Percentiles rank a stretch among this genome's conserved stretches.
Evolutionary conservation across 1,140 invertebrate genomes (phyloP).

Genomic region (Fopius arisanus): DNA sequence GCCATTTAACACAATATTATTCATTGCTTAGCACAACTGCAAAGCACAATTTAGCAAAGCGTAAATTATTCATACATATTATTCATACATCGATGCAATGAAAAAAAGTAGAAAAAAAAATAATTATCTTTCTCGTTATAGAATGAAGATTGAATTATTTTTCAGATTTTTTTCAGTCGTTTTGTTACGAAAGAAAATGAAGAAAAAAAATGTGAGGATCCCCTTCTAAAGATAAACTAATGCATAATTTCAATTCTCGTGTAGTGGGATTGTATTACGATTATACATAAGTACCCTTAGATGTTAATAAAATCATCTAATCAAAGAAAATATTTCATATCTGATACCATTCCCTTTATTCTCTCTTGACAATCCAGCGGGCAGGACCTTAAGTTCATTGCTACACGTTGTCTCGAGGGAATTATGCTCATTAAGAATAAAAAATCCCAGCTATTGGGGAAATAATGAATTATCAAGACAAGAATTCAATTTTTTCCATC

Average conservation of each 20-base stretch:
- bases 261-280: background rate
- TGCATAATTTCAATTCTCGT: background rate
- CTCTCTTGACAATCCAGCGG: conserved; percentile 25
- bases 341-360: conserved; percentile 5
- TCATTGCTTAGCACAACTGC: background rate
- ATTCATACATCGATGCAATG: conserved; percentile 2
- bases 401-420: conserved; percentile 16
- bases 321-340: background rate
- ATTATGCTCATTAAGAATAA: background rate
- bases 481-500: background rate
- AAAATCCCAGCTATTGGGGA: too few relatives aligned
- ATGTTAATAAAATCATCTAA: background rate
- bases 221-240: background rate
- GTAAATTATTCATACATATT: background rate
- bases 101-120: background rate
- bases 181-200: background rate
- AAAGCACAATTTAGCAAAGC: background rate
- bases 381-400: conserved; percentile 20
- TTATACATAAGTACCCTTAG: background rate
- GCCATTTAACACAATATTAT: background rate
- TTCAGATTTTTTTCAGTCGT: background rate
- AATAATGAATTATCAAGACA: too few relatives aligned
- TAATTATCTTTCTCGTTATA: background rate
- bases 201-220: background rate
- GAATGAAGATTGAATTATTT: background rate